Percentiles rank a stretch among this genome's conserved stretches.
These are phyloP conservation scores for Anarsia innoxiella DNA, from an alignment of 2,888 invertebrate species.

Conservation along the genomic window DNA sequence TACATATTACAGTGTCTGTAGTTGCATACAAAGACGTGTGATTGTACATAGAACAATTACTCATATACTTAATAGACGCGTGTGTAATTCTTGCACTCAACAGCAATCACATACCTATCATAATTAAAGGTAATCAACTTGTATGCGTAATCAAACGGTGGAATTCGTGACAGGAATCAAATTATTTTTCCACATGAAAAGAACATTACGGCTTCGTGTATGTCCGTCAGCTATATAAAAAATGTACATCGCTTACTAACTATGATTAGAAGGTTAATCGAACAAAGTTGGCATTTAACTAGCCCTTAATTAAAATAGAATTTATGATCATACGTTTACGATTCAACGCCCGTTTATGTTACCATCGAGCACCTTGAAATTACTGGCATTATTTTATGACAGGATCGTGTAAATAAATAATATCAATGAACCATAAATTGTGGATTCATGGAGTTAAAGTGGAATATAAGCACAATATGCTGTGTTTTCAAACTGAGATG, in stretches of 20 bases:
- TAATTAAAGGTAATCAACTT: constrained; percentile 13
- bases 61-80: neutral
- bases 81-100: no score
- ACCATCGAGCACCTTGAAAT: constrained; percentile 21
- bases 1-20: neutral
- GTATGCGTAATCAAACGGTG: constrained; percentile 10
- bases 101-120: constrained; percentile 18
- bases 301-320: constrained; percentile 36
- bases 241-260: constrained; percentile 15
- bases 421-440: constrained; percentile 25
- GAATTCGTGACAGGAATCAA: constrained; percentile 20
- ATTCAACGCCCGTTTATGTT: constrained; percentile 19
- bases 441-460: constrained; percentile 21
- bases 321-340: constrained; percentile 28
- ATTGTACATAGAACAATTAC: neutral
- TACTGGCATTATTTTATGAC: constrained; percentile 22
- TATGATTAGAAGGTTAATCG: constrained; percentile 32
- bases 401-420: constrained; percentile 18
- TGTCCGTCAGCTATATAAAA: constrained; percentile 24
- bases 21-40: no score
- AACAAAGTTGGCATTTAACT: constrained; percentile 36
- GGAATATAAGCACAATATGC: constrained; percentile 9
- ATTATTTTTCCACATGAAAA: constrained; percentile 21
- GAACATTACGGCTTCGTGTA: constrained; percentile 11
- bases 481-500: constrained; percentile 6